A percentile compares a stretch with the other conserved stretches of the same genome.
Evolutionary conservation across 2,113 vertebrate genomes (phyloP).

Genomic region (Calypte anna): DNA sequence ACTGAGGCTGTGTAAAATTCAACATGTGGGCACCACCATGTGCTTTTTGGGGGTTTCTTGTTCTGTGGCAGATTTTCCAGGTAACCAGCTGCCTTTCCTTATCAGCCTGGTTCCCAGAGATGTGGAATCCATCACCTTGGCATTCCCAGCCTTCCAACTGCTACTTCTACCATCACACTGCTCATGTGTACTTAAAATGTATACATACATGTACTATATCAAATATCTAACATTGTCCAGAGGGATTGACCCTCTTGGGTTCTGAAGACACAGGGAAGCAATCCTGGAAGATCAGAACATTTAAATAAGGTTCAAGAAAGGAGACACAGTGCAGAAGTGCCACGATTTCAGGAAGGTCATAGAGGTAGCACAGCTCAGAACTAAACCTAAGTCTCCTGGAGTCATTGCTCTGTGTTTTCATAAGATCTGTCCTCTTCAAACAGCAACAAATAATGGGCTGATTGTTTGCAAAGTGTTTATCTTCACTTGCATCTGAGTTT

Average conservation of each 20-base stretch:
- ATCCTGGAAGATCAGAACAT: not conserved
- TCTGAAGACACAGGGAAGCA: not conserved
- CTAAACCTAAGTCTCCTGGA: not conserved
- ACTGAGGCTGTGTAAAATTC: rapidly evolving
- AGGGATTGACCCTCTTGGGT: not conserved
- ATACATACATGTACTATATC: no score
- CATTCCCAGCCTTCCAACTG: rapidly evolving
- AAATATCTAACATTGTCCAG: not conserved
- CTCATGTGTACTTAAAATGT: not conserved
- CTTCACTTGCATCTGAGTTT: not conserved
- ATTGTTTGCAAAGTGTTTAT: not conserved
- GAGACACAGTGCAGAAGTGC: not conserved
- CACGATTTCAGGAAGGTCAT: not conserved
- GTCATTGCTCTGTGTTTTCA: not conserved
- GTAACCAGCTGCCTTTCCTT: not conserved
- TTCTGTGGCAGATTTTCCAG: not conserved
- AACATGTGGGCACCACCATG: no score
- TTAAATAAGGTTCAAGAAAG: not conserved
- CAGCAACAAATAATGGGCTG: not conserved
- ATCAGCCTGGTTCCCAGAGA: not conserved
- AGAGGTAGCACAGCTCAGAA: not conserved
- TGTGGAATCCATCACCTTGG: no score
- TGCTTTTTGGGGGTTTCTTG: rapidly evolving
- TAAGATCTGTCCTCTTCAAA: not conserved
- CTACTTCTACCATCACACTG: not conserved